Base-by-base conservation (phyloP, 2,888 invertebrate species). In the Hirtodrosophila cameraria region DNA sequence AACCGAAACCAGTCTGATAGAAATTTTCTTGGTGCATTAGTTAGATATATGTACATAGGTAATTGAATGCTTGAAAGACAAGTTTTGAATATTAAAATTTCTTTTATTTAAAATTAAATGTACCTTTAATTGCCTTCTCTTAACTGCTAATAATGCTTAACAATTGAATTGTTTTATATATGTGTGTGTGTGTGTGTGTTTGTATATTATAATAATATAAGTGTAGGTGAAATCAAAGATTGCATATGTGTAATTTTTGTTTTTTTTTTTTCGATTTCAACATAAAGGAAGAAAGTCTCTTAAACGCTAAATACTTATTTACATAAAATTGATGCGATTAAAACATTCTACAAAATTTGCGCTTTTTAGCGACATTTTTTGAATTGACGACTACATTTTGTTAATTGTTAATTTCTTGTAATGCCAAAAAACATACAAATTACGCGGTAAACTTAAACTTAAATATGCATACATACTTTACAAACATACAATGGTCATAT, bases 71-170 rank as follows among this genome's bases (percentile, higher is more conserved):
- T 27, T 18, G 13, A 7, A 25, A 42, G 3, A 33, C 35, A 18
- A 9, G 7, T 43, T 61, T 50, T 36, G 45, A 57, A 63, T 80
- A 80, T 64, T 73, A 57, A 66, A 81, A 81, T 71, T 67, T 54
- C 49, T 54, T 76, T 86, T 83, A 76, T 83, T 86, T 76, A 65
- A 82, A 83, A 70, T 80, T 80, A 78, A 72, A 71, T 83, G 36
- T 76, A 83, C 84, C 86, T 83, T 86, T 82, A 82, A 86, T 82
- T 86, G 81, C 84, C 82, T 54, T 80, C 70, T 62, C 86, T 82
- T 82, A 86, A 57, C 64, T 70, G 58, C 77, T 83, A 83, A 52
- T 86, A 82, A 86, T 82, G 81, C 81, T 86, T 84, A 83, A 85
- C 86, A 86, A 86, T 86, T 83, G 67, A 86, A 82, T 82, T 87